Conservation (phyloP, 2,113 vertebrate genomes). For the Dromiciops gliroides region DNA sequence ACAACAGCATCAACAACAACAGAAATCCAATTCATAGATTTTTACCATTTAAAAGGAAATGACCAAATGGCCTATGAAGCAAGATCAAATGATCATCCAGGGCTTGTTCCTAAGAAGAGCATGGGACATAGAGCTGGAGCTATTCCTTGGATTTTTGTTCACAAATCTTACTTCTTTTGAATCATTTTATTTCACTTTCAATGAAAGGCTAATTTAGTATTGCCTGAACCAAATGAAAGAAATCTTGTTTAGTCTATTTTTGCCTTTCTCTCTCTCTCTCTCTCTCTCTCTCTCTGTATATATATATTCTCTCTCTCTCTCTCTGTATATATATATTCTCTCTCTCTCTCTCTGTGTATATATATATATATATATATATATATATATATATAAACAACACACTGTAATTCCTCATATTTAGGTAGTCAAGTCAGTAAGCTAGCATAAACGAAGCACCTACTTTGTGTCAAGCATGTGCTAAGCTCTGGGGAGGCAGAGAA, state of each 20-base stretch:
- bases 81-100: background rate
- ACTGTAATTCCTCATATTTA: background rate
- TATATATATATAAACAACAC: too few species aligned
- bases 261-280: too few species aligned
- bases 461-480: background rate
- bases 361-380: too few species aligned
- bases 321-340: too few species aligned
- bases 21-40: background rate
- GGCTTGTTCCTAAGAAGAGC: background rate
- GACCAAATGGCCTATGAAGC: background rate
- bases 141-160: background rate
- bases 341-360: too few species aligned
- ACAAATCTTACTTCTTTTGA: background rate
- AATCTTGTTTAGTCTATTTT: conserved; percentile 20
- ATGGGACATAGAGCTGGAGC: background rate
- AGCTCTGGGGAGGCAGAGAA: background rate
- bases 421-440: background rate
- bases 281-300: too few species aligned
- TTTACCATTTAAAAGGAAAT: background rate
- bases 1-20: background rate
- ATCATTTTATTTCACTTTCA: background rate
- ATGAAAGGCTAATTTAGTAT: background rate
- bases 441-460: background rate
- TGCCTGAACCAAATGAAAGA: background rate
- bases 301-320: too few species aligned